Evolutionary conservation across 2,797 vertebrate species (phyloP).

Genomic region (Molothrus ater): DNA sequence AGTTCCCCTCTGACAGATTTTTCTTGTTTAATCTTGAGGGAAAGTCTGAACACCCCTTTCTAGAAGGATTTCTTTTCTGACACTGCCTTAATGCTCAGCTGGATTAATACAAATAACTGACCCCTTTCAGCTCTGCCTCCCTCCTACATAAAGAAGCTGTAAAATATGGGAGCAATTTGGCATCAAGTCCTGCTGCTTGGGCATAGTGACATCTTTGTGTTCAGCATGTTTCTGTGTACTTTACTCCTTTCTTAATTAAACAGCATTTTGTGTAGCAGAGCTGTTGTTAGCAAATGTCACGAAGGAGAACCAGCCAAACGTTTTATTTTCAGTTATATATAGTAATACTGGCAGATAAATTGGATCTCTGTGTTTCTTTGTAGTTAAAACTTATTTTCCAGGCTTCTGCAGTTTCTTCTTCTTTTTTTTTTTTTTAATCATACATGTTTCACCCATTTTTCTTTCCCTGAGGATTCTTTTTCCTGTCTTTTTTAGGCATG

Average conservation of each 20-base stretch:
- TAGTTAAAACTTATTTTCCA: background rate
- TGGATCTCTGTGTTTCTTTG: background rate
- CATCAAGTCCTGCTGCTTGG: background rate
- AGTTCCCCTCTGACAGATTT: background rate
- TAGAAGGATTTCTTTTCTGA: background rate
- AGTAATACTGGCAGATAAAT: background rate
- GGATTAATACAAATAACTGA: background rate
- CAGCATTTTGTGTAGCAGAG: background rate
- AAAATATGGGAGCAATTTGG: background rate
- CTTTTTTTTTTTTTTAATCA: background rate
- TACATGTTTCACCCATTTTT: background rate
- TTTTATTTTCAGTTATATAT: background rate
- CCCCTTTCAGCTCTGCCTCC: background rate
- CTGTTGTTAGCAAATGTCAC: background rate
- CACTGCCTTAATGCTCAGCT: background rate
- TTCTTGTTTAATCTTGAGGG: background rate
- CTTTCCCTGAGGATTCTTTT: background rate
- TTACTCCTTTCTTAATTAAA: constrained; percentile 3
- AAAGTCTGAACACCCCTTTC: background rate
- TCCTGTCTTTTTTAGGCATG: background rate
- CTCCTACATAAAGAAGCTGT: background rate
- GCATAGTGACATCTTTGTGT: background rate
- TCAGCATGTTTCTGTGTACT: background rate
- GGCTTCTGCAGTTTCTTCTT: background rate
- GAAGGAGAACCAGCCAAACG: background rate